phyloP scores from a whole-genome alignment of 2,888 invertebrate genomes.

The Cephus sareptanus region DNA sequence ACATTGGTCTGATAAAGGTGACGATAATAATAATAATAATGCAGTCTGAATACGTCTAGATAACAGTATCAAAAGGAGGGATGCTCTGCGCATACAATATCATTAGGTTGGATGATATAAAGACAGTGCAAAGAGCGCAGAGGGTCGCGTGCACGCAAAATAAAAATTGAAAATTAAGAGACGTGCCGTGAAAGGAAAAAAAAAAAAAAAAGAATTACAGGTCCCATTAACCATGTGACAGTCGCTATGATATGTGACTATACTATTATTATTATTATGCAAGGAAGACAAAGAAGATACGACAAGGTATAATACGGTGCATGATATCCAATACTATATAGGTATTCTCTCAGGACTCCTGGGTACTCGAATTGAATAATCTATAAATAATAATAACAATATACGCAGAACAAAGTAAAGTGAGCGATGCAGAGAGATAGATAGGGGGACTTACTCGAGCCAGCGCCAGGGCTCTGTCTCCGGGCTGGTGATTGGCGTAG shows the following conservation, averaged over 20 bases:
- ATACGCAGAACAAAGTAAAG: conserved; percentile 14
- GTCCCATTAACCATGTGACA: conserved; percentile 16
- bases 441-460: conserved; percentile 80
- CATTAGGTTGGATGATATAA: background rate
- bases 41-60: background rate
- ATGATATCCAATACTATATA: background rate
- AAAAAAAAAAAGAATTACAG: conserved; percentile 8
- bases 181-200: background rate
- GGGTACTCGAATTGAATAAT: background rate
- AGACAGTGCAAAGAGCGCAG: background rate
- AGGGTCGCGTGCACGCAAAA: conserved; percentile 21
- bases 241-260: too few relatives aligned
- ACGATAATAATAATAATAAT: background rate
- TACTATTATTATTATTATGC: background rate
- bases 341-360: background rate
- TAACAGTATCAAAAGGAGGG: background rate
- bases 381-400: background rate
- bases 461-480: conserved; percentile 92
- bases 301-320: background rate
- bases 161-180: background rate
- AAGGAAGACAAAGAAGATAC: conserved; percentile 22
- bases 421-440: conserved; percentile 13
- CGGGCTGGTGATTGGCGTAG: conserved; percentile 89
- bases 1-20: background rate
- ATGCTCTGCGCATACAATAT: background rate